Percentiles rank a stretch among this genome's conserved stretches.
Conservation (phyloP, 2,888 invertebrate species). For the Leptinotarsa rubiginosa region DNA sequence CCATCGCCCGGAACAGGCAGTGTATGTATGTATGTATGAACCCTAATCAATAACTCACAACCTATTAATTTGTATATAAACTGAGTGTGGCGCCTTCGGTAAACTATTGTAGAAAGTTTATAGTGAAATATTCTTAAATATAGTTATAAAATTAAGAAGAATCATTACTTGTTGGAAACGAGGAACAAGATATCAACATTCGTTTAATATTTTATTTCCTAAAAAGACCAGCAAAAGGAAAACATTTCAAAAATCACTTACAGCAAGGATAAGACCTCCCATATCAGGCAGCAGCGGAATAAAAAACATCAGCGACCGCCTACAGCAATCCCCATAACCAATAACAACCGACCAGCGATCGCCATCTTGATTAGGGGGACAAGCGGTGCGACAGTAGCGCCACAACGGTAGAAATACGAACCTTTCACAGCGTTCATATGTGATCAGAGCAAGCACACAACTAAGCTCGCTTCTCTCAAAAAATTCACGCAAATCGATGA, state of each 20-base stretch:
- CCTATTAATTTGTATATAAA: no score
- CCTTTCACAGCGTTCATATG: constrained; percentile 59
- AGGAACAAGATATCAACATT: constrained; percentile 59
- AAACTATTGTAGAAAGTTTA: no score
- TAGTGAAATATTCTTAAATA: constrained; percentile 21
- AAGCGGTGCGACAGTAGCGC: constrained; percentile 57
- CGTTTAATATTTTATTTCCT: constrained; percentile 63
- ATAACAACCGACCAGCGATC: constrained; percentile 51
- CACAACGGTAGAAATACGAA: constrained; percentile 56
- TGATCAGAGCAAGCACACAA: constrained; percentile 59
- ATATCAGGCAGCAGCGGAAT: constrained; percentile 44
- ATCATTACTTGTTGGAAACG: constrained; percentile 30
- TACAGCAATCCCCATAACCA: constrained; percentile 52
- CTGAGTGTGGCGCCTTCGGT: no score
- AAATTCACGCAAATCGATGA: constrained; percentile 62
- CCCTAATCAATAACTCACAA: no score
- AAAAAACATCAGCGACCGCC: constrained; percentile 53
- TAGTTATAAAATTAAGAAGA: constrained; percentile 55
- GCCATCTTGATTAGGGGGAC: constrained; percentile 60
- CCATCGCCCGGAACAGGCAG: no score
- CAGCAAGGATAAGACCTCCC: constrained; percentile 48
- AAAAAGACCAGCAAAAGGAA: constrained; percentile 55
- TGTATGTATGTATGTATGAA: no score
- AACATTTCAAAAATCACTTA: constrained; percentile 56
- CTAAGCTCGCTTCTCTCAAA: constrained; percentile 56